A percentile compares a stretch with the other conserved stretches of the same genome.
Evolutionary conservation across 2,113 vertebrate genomes (phyloP).

Genomic region (Dasyornis broadbenti): DNA sequence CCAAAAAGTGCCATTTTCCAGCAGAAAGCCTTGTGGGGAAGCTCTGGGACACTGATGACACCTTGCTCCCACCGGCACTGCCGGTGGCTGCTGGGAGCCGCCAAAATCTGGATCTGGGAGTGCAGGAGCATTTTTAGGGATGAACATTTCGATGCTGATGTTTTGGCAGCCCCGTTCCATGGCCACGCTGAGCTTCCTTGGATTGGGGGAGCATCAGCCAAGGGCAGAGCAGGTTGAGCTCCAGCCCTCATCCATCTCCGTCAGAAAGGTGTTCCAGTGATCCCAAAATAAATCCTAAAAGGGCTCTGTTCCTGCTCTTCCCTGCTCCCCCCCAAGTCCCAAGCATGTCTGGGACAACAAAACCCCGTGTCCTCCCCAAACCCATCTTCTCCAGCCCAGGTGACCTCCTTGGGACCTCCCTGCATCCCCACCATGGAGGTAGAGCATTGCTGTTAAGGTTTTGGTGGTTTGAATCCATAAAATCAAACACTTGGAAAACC

Average conservation of each 20-base stretch:
- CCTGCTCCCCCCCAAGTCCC: not conserved
- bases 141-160: fast-evolving
- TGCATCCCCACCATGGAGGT: too few relatives aligned
- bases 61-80: fast-evolving
- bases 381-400: not conserved
- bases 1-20: not conserved
- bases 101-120: not conserved
- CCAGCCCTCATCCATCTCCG: not conserved
- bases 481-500: not conserved
- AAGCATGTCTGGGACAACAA: not conserved
- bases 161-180: not conserved
- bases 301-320: not conserved
- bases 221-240: not conserved
- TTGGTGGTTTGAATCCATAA: not conserved
- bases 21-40: not conserved
- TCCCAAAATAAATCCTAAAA: not conserved
- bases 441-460: not conserved
- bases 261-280: not conserved
- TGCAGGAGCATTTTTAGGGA: not conserved
- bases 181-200: fast-evolving
- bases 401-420: not conserved
- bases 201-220: not conserved
- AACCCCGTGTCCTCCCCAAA: not conserved
- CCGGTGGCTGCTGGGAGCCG: fast-evolving
- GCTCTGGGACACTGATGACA: not conserved